A percentile compares a stretch with the other conserved stretches of the same genome.
Evolutionary conservation across 2,888 invertebrate species (phyloP).

Genomic region (Microchrysa polita): DNA sequence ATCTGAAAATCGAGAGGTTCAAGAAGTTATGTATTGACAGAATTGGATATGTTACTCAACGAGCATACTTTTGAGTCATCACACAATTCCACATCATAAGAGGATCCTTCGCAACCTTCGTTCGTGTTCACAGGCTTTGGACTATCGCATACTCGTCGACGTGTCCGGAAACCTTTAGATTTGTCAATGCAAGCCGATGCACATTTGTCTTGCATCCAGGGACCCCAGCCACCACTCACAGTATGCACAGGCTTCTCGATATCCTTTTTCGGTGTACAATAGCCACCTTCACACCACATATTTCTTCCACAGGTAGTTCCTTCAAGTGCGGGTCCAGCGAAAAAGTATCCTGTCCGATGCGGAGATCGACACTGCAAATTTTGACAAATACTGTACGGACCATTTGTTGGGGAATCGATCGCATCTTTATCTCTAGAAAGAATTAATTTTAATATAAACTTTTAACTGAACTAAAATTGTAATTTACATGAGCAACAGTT

Average conservation of each 20-base stretch:
- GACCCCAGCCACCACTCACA: slow-evolving; percentile 70
- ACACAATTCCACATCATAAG: slow-evolving; percentile 74
- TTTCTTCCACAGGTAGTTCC: slow-evolving; percentile 77
- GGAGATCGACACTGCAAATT: slow-evolving; percentile 78
- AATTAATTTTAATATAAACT: neutral
- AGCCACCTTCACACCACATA: slow-evolving; percentile 76
- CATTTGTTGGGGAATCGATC: slow-evolving; percentile 63
- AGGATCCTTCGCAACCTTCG: slow-evolving; percentile 70
- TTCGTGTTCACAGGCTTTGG: slow-evolving; percentile 66
- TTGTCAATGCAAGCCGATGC: slow-evolving; percentile 74
- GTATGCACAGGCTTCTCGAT: slow-evolving; percentile 59
- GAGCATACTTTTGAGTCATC: slow-evolving; percentile 65
- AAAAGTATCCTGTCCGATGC: slow-evolving; percentile 77
- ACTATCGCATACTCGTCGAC: slow-evolving; percentile 69
- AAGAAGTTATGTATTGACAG: neutral
- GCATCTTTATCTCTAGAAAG: slow-evolving; percentile 72
- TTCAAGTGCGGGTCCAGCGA: slow-evolving; percentile 83
- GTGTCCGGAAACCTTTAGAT: slow-evolving; percentile 70
- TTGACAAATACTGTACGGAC: slow-evolving; percentile 68
- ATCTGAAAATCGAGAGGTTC: slow-evolving; percentile 37
- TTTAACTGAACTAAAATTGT: neutral
- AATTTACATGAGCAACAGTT: slow-evolving; percentile 67
- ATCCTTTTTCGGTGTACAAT: slow-evolving; percentile 66
- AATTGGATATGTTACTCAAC: neutral
- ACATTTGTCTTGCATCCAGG: slow-evolving; percentile 72